A percentile compares a stretch with the other conserved stretches of the same genome.
These are phyloP conservation scores for Ophion costatus DNA, from an alignment of 2,888 invertebrate genomes.

Conservation along the genomic window DNA sequence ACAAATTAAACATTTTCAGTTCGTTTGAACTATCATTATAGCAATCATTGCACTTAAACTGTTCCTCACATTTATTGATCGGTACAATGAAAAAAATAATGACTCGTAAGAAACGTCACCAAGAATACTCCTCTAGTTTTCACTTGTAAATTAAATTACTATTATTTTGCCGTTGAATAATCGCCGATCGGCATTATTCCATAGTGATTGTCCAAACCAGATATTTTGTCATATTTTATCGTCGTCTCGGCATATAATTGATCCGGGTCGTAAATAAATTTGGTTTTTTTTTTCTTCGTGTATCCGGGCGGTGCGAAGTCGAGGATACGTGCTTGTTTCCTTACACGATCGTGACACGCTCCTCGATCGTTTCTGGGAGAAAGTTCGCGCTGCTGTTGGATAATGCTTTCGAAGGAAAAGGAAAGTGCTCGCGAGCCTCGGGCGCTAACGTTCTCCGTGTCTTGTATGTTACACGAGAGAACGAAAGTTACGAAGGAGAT, in stretches of 20 bases:
- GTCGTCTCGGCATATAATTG: not conserved
- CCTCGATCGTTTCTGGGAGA: slow-evolving; percentile 70
- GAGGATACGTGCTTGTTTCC: slow-evolving; percentile 7
- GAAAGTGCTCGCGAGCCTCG: slow-evolving; percentile 75
- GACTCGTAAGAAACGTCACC: not conserved
- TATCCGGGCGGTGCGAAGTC: not conserved
- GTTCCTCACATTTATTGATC: not conserved
- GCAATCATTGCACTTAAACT: not conserved
- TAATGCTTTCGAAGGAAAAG: slow-evolving; percentile 76
- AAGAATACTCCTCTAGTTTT: not conserved
- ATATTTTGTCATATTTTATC: not conserved
- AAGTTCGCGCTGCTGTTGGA: slow-evolving; percentile 78
- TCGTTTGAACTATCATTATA: not conserved
- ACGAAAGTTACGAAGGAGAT: slow-evolving; percentile 64
- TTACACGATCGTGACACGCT: not conserved
- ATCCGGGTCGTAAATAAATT: not conserved
- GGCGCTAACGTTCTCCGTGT: slow-evolving; percentile 45
- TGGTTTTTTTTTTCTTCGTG: not conserved
- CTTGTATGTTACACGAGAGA: slow-evolving; percentile 32
- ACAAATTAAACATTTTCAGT: not conserved
- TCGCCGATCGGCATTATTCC: not conserved
- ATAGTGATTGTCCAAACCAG: not conserved
- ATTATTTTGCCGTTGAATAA: not conserved
- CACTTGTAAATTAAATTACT: not conserved
- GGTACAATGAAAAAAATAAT: not conserved